Evolutionary conservation across 2,797 vertebrate species (phyloP).

Genomic region (Sternotherus odoratus): DNA sequence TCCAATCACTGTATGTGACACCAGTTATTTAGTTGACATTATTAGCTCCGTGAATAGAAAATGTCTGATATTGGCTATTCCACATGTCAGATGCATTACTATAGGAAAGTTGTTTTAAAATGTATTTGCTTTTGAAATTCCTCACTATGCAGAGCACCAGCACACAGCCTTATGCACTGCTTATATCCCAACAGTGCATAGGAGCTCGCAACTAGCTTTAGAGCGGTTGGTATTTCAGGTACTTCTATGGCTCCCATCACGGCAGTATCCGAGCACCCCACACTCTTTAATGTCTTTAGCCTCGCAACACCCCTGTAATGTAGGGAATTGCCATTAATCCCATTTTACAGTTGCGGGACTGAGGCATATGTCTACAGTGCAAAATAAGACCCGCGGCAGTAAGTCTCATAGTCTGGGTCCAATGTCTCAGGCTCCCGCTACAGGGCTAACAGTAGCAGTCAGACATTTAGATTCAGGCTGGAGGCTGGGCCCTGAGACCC

Average conservation of each 20-base stretch:
- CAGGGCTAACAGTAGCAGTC: not conserved
- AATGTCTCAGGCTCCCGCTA: not conserved
- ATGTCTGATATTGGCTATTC: not conserved
- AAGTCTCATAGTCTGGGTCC: not conserved
- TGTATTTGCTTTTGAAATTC: not conserved
- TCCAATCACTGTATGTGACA: not conserved
- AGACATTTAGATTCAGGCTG: not conserved
- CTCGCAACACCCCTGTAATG: not conserved
- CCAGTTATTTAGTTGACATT: not conserved
- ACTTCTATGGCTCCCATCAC: not conserved
- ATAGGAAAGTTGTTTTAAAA: not conserved
- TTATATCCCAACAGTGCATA: not conserved
- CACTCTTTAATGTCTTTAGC: not conserved
- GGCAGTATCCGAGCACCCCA: not conserved
- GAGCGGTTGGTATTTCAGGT: not conserved
- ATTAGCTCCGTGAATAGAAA: not conserved
- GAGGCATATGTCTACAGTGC: not conserved
- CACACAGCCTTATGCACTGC: not conserved
- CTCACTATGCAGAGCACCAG: not conserved
- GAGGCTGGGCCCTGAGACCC: not conserved
- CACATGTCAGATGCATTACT: not conserved
- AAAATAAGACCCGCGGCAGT: not conserved
- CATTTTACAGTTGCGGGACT: not conserved
- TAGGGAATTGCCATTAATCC: not conserved
- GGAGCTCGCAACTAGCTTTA: not conserved